Conservation (phyloP, 2,113 vertebrate genomes). For the Fregata magnificens region DNA sequence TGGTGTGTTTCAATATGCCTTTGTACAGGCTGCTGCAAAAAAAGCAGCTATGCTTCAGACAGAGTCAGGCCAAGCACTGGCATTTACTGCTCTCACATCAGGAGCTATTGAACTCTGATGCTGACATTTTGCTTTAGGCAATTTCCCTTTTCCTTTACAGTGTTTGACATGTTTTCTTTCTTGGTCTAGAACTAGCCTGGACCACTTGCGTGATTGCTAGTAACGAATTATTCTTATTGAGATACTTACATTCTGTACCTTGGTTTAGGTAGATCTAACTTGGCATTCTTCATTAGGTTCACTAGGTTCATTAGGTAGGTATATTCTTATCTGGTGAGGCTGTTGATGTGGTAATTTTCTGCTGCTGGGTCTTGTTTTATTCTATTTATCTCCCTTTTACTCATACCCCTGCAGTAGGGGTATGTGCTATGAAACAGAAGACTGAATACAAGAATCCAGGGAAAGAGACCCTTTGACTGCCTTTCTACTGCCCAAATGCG, state of each 20-base stretch:
- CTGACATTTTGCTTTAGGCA: slow-evolving; percentile 24
- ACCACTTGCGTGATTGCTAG: neutral
- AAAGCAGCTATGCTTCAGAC: neutral
- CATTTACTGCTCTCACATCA: slow-evolving; percentile 4
- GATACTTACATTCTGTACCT: neutral
- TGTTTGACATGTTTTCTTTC: neutral
- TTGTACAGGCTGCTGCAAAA: neutral
- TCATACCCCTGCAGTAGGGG: neutral
- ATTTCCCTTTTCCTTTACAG: neutral
- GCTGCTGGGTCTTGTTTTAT: neutral
- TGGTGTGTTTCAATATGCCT: neutral
- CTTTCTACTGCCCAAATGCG: neutral
- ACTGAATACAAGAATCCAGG: neutral
- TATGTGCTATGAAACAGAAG: neutral
- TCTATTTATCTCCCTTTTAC: neutral
- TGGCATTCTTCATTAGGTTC: neutral
- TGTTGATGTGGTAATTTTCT: neutral
- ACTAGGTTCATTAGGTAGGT: no score
- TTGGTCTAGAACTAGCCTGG: neutral
- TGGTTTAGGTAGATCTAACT: neutral
- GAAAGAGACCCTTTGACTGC: neutral
- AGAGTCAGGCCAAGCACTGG: neutral
- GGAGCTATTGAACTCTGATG: neutral
- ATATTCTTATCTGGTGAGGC: neutral
- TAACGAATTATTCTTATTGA: neutral